Evolutionary conservation across 2,888 invertebrate genomes (phyloP), one percentile per base, ranked within the genome.

Genomic region (Microctonus aethiopoides): DNA sequence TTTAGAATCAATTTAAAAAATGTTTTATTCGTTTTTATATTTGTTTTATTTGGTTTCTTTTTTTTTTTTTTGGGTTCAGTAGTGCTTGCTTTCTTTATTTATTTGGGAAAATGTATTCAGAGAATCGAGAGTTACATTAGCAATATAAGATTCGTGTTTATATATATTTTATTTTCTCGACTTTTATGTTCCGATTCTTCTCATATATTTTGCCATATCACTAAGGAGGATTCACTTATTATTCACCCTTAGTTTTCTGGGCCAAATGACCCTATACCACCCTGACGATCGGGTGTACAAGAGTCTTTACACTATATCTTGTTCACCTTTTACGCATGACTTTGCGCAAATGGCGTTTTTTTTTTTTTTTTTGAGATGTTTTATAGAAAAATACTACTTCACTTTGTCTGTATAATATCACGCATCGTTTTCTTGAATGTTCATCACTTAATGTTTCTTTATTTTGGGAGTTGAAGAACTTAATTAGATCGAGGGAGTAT

Each of bases 191-290:
- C 46, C 20, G 11, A 4, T 3, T 39, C 39, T 13, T 13, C 59
- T 65, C 72, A 62, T 67, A 57, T 64, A 63, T 59, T 66, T 26
- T 61, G 36, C 20, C 67, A 54, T 59, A 41, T 52, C 46, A 26
- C 32, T 41, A 29, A 10, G 60, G 7, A 36, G 59, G 54, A 62
- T 22, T 62, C 68, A 68, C 68, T 68, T 68, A 62, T 62, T 68
- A 68, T 68, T 68, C 68, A 68, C 68, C 68, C 68, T 68, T 29
- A 68, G 68, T 68, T 57, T 54, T 68, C 36, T 36, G 62, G 61
- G 39, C 67, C 34, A 61, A 67, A 61, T 61, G 68, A 68, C 41
- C 61, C 22, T 61, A 51, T n/a, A 29, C 68, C 56, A 20, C 68
- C 54, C 39, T 20, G 36, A 56, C 52, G 52, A 68, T 54, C 54